Base-by-base conservation (phyloP, 2,888 invertebrate species). In the Hermodice carunculata region DNA sequence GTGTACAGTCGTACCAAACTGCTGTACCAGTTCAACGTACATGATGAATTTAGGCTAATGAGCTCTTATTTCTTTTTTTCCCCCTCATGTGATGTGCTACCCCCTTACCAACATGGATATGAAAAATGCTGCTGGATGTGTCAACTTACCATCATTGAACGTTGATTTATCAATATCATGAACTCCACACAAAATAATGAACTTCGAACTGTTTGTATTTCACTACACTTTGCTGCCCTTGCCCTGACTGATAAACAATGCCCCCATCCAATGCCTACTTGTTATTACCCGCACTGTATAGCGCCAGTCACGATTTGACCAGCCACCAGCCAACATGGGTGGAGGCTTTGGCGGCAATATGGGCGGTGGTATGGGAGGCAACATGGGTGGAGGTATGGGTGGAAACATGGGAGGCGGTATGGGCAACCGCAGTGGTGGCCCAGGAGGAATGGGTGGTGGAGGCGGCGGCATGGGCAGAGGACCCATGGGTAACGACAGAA, bases 261-360 rank as follows among this genome's bases (percentile, higher is more conserved):
- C 19, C 8, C 31, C 49, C 29, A 51, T 42, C 28, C 40, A 28
- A 5, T 52, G 14, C 5, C 22, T 29, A n/a, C 43, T 40, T 60
- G 60, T 28, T 52, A 6, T 52, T n/a, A n/a, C n/a, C n/a, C n/a
- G n/a, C n/a, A 11, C 29, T 42, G 42, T 54, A 26, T 28, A 60
- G 52, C 60, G 60, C 37, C 52, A 51, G 43, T 52, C 51, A n/a
- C 51, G 60, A 28, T 60, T 60, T 51, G 60, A 60, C 51, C 51
- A 52, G 51, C 49, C 60, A 11, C 37, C 29, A 22, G 22, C 17
- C 4, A 32, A 31, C 31, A 60, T 49, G 49, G 49, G 34, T 28
- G 46, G 57, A 44, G 57, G 57, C 32, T 57, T 57, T 46, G 49
- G 60, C 42, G 49, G 32, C 28, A 59, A 59, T 37, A 59, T 59